Conservation (phyloP, 2,113 vertebrate species). For the Miniopterus natalensis region DNA sequence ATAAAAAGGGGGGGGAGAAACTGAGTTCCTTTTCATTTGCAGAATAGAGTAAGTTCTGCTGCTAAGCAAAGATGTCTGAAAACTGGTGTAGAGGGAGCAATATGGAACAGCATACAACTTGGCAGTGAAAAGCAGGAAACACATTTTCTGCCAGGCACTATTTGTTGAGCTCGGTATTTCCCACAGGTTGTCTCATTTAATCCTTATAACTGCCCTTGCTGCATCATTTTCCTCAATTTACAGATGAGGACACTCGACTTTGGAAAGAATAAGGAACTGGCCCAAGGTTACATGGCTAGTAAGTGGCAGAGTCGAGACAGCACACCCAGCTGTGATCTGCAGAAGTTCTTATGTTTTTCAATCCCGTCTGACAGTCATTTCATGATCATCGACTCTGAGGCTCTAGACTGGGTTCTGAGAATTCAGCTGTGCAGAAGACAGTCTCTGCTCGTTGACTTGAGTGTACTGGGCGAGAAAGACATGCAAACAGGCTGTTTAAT, state of each 20-base stretch:
- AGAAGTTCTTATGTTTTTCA: slow-evolving; percentile 1
- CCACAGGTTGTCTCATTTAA: neutral
- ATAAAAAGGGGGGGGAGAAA: neutral
- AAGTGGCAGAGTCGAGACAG: neutral
- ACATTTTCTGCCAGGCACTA: neutral
- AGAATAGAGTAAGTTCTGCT: neutral
- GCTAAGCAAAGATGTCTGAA: neutral
- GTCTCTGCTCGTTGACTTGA: neutral
- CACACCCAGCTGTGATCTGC: neutral
- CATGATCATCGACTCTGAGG: neutral
- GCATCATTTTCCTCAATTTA: neutral
- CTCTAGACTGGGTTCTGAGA: neutral
- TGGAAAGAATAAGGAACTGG: neutral
- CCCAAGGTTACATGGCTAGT: neutral
- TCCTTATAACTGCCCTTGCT: neutral
- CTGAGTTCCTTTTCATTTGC: neutral
- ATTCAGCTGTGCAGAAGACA: neutral
- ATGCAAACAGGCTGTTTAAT: neutral
- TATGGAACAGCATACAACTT: neutral
- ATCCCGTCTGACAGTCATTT: neutral
- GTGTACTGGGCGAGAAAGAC: neutral
- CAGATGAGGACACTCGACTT: slow-evolving; percentile 10
- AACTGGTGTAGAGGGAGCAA: neutral
- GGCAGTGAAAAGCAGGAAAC: neutral
- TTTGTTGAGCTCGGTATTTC: neutral